Evolutionary conservation across 2,888 invertebrate species (phyloP).

Genomic region (Fragum whitleyi): DNA sequence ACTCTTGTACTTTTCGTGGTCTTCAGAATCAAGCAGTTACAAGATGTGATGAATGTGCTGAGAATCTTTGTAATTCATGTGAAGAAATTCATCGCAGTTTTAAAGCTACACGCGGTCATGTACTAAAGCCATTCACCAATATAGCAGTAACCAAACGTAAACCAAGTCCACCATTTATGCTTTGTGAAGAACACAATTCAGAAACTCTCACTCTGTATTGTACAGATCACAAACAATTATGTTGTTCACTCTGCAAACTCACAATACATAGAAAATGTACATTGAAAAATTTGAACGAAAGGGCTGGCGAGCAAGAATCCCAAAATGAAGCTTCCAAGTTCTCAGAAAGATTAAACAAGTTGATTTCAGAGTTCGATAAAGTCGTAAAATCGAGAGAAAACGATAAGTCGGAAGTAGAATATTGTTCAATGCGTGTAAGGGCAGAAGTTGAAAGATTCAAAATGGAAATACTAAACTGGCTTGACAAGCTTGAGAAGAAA

Average conservation of each 20-base stretch:
- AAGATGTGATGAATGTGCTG: not conserved
- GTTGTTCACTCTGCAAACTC: not conserved
- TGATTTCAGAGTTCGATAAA: not conserved
- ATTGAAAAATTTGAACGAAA: no score
- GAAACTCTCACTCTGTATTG: not conserved
- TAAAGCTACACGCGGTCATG: not conserved
- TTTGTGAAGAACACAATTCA: not conserved
- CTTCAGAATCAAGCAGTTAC: not conserved
- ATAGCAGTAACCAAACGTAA: not conserved
- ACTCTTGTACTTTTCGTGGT: not conserved
- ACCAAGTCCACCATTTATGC: not conserved
- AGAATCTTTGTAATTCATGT: not conserved
- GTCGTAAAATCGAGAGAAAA: not conserved
- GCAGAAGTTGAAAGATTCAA: not conserved
- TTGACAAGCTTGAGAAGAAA: not conserved
- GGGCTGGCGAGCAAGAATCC: no score
- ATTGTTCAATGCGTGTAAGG: not conserved
- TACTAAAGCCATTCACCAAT: not conserved
- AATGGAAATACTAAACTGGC: not conserved
- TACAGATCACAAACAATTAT: not conserved
- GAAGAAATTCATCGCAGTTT: not conserved
- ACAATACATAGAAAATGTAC: not conserved
- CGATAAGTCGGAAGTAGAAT: not conserved
- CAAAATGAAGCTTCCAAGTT: no score
- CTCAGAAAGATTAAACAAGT: not conserved